These are phyloP conservation scores for Microctenopoma steveboyesi DNA, from an alignment of 2,797 vertebrate species.

Conservation along the genomic window DNA sequence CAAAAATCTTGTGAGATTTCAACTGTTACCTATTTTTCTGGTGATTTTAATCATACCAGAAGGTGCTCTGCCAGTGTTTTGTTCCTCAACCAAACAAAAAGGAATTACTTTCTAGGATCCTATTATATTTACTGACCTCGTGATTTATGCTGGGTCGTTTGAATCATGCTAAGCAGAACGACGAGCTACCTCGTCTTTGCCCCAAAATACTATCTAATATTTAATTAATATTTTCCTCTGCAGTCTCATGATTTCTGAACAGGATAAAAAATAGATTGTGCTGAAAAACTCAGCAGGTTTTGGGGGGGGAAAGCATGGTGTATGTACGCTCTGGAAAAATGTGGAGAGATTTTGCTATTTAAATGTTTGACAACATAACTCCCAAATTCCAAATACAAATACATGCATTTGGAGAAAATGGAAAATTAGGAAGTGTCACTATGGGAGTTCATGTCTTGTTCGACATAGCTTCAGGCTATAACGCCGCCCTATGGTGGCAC, in stretches of 20 bases:
- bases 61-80: neutral
- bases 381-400: no score
- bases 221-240: constrained; percentile 17
- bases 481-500: neutral
- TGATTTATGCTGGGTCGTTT: neutral
- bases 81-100: neutral
- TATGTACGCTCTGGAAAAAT: no score
- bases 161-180: constrained; percentile 12
- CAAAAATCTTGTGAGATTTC: constrained; percentile 8
- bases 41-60: constrained; percentile 2
- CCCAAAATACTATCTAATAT: constrained; percentile 19
- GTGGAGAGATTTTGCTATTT: no score
- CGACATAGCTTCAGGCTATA: no score
- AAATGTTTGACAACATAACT: no score
- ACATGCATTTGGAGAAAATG: neutral
- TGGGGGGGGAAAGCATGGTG: no score
- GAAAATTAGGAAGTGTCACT: neutral
- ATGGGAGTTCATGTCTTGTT: no score
- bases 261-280: neutral
- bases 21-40: constrained; percentile 10
- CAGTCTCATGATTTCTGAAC: neutral
- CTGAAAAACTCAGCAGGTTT: neutral
- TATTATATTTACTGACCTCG: constrained; percentile 14
- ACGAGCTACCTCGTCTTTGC: constrained; percentile 11
- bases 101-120: neutral